phyloP scores from a whole-genome alignment of 1,140 invertebrate species.

The Drosophila lacertosa region DNA sequence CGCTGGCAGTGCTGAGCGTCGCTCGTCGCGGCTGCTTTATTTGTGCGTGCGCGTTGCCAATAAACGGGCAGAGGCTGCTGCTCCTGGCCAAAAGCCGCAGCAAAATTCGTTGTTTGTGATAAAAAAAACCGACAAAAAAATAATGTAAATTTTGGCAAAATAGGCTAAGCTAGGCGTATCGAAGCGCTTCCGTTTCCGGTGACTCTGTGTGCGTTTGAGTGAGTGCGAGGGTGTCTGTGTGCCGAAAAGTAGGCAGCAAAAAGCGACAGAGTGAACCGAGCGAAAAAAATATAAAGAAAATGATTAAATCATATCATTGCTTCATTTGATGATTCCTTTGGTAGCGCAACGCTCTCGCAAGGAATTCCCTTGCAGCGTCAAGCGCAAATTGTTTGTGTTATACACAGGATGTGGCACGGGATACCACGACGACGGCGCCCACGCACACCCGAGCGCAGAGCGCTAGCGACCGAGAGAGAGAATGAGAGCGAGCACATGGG shows the following conservation, averaged over 20 bases:
- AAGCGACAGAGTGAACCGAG: slow-evolving; percentile 18
- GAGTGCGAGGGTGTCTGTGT: slow-evolving; percentile 10
- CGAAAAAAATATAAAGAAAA: slow-evolving; percentile 4
- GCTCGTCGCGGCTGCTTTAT: slow-evolving; percentile 57
- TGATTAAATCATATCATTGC: slow-evolving; percentile 19
- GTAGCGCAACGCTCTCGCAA: slow-evolving; percentile 3
- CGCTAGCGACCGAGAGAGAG: slow-evolving; percentile 14
- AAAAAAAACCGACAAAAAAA: slow-evolving; percentile 38
- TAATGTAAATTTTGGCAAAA: slow-evolving; percentile 30
- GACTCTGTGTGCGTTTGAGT: slow-evolving; percentile 8
- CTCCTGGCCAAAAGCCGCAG: slow-evolving; percentile 52
- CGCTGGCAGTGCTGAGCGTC: slow-evolving; percentile 35
- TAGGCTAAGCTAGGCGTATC: slow-evolving; percentile 12
- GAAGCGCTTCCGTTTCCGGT: slow-evolving; percentile 8
- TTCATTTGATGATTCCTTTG: slow-evolving; percentile 20
- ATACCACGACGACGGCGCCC: slow-evolving; percentile 56
- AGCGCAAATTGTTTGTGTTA: slow-evolving; percentile 70
- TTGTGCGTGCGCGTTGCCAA: slow-evolving; percentile 79
- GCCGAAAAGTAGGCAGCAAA: slow-evolving; percentile 59
- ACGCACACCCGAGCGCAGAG: slow-evolving; percentile 52
- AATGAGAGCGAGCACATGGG: background rate
- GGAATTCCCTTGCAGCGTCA: slow-evolving; percentile 62
- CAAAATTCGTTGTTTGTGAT: slow-evolving; percentile 64
- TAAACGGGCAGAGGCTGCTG: slow-evolving; percentile 71
- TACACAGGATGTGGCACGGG: slow-evolving; percentile 62